Percentiles rank a stretch among this genome's conserved stretches.
Conservation (phyloP, 92 coral and sea anemone species). For the Umimayanthus kanabou region DNA sequence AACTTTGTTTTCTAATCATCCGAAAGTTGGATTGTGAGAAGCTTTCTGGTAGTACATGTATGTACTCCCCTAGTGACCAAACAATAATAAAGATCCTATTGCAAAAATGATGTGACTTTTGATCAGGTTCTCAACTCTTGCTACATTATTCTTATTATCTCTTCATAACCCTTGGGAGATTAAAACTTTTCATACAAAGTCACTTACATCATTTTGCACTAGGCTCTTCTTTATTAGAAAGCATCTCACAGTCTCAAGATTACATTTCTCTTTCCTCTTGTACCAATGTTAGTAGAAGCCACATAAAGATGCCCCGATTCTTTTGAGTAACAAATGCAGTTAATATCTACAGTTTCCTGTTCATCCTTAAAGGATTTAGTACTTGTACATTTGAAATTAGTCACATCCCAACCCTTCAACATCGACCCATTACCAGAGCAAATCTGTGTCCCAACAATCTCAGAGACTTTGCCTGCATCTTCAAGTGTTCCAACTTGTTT, state of each 20-base stretch:
- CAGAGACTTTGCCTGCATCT: slow-evolving; percentile 68
- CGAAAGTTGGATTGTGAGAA: too few species aligned
- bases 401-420: slow-evolving; percentile 48
- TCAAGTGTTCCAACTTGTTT: slow-evolving; percentile 58
- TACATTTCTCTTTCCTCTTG: slow-evolving; percentile 51
- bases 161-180: too few species aligned
- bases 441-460: slow-evolving; percentile 45
- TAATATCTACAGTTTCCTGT: slow-evolving; percentile 42
- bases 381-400: slow-evolving; percentile 61
- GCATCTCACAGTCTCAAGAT: slow-evolving; percentile 50
- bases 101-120: too few species aligned
- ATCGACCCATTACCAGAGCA: slow-evolving; percentile 52
- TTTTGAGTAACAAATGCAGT: slow-evolving; percentile 63
- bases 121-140: too few species aligned
- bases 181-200: too few species aligned
- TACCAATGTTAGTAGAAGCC: slow-evolving; percentile 41
- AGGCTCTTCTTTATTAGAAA: too few species aligned
- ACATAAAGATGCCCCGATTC: slow-evolving; percentile 62
- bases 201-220: too few species aligned
- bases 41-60: too few species aligned
- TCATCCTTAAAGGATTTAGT: slow-evolving; percentile 47
- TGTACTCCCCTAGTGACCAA: too few species aligned
- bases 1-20: too few species aligned
- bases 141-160: too few species aligned
- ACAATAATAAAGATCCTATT: too few species aligned